Conservation (phyloP, 53 echinoderm and acorn worm genomes). For the Echinometra lucunter region DNA sequence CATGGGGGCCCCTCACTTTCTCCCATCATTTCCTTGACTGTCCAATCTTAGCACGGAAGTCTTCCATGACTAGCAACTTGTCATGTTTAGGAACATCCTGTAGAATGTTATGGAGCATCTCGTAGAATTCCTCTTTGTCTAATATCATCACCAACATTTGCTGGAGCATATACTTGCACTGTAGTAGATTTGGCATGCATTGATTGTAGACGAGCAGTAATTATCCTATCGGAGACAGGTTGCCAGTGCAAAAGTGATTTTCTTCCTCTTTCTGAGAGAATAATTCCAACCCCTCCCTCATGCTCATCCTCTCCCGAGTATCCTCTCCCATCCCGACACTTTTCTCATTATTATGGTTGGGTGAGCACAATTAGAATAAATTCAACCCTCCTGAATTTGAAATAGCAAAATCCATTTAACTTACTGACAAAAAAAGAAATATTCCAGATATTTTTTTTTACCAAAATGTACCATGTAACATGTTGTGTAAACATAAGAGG, state of each 20-base stretch:
- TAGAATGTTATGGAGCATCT: neutral
- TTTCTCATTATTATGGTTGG: no score
- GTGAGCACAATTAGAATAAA: no score
- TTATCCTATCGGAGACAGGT: conserved; percentile 58
- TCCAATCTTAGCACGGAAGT: neutral
- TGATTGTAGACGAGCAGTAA: conserved; percentile 1
- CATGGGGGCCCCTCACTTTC: neutral
- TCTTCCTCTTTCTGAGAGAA: conserved; percentile 54
- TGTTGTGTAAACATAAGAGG: no score
- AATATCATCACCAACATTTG: neutral
- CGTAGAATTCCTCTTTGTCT: neutral
- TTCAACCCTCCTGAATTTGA: no score
- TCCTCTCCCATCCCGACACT: no score
- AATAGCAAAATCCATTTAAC: no score
- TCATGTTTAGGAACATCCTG: neutral
- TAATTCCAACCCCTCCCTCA: conserved; percentile 64
- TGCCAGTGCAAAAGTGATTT: conserved; percentile 46
- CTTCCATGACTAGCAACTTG: neutral
- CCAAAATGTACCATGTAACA: no score
- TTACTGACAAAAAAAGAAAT: no score
- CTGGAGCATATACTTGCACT: conserved; percentile 68
- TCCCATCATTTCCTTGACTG: neutral
- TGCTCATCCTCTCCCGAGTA: conserved; percentile 58
- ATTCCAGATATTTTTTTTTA: no score
- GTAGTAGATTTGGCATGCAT: no score